These are phyloP conservation scores for Sicus ferrugineus DNA, from an alignment of 2,888 invertebrate species.

Conservation along the genomic window DNA sequence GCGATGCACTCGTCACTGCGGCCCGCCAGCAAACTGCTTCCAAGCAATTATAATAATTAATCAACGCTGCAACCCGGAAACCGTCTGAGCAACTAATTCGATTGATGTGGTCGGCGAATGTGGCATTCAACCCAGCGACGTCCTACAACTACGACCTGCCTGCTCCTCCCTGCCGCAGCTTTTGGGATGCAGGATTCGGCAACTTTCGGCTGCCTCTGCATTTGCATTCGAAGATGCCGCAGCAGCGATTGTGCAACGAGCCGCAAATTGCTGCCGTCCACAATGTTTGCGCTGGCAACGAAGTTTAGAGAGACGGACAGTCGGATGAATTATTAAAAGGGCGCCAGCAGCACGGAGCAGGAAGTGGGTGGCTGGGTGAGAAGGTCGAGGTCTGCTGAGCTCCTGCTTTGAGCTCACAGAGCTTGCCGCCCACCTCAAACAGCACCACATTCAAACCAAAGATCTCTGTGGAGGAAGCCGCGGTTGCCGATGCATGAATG, in stretches of 20 bases:
- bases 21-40: slow-evolving; percentile 1
- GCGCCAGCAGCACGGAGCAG: slow-evolving; percentile 13
- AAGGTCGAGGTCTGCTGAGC: no score
- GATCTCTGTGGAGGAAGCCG: not conserved
- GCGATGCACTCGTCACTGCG: not conserved
- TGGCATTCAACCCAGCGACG: not conserved
- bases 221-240: slow-evolving; percentile 27
- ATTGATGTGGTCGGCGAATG: slow-evolving; percentile 1
- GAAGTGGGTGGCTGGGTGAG: no score
- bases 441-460: no score
- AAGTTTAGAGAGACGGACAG: slow-evolving; percentile 29
- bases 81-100: slow-evolving; percentile 14
- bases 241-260: slow-evolving; percentile 25
- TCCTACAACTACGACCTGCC: not conserved
- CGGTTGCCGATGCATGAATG: not conserved
- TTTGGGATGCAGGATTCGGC: not conserved
- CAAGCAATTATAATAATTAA: slow-evolving; percentile 24
- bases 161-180: not conserved
- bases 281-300: slow-evolving; percentile 20
- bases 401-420: no score
- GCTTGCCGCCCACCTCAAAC: no score
- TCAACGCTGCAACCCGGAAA: slow-evolving; percentile 4
- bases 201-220: not conserved
- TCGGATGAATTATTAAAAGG: slow-evolving; percentile 29
- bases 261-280: slow-evolving; percentile 27